phyloP scores from a whole-genome alignment of 2,888 invertebrate species.

The Cantharis nigra region DNA sequence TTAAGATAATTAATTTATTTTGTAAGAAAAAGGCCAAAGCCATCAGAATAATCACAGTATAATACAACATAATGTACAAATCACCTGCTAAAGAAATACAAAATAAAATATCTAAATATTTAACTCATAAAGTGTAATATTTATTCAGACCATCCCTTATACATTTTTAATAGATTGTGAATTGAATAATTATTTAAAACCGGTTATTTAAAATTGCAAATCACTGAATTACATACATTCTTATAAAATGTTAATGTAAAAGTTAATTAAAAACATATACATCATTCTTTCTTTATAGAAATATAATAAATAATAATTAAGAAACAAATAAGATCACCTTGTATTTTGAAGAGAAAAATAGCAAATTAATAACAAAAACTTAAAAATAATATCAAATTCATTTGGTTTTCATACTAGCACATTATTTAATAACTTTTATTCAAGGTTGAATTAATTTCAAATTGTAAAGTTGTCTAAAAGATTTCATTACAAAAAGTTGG shows the following conservation, averaged over 20 bases:
- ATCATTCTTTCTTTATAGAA: neutral
- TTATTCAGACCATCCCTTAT: conserved; percentile 5
- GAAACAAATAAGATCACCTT: conserved; percentile 6
- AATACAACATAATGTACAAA: conserved; percentile 34
- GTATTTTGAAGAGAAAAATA: neutral
- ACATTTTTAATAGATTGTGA: neutral
- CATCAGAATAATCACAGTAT: conserved; percentile 36
- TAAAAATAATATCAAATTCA: conserved; percentile 35
- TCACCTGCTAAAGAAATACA: conserved; percentile 26
- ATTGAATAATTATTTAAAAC: neutral
- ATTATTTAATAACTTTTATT: conserved; percentile 28
- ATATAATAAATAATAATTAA: conserved; percentile 9
- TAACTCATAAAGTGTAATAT: neutral
- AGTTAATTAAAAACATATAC: neutral
- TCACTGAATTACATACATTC: neutral
- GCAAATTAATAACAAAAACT: conserved; percentile 19
- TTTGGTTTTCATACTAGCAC: conserved; percentile 36
- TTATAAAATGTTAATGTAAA: neutral
- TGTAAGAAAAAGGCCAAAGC: conserved; percentile 32
- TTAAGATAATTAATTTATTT: conserved; percentile 20
- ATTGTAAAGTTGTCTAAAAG: conserved; percentile 1
- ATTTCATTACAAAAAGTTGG: neutral
- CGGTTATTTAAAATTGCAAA: neutral
- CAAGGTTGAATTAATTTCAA: neutral
- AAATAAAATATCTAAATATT: conserved; percentile 15